Evolutionary conservation across 2,113 vertebrate genomes (phyloP).

Genomic region (Sigmodon hispidus): DNA sequence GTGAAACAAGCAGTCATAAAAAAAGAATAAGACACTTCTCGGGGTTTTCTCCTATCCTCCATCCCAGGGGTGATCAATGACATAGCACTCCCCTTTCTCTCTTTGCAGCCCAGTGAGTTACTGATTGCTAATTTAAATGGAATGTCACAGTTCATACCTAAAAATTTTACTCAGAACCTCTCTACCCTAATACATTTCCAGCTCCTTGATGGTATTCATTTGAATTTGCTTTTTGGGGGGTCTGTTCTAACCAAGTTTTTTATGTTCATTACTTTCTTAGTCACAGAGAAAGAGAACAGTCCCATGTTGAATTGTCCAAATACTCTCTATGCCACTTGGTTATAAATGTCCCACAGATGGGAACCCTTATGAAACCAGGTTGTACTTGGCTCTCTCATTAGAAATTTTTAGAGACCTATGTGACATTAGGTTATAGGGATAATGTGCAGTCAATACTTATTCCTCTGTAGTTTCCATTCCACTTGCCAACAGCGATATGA

Average conservation of each 20-base stretch:
- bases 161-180: not conserved
- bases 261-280: not conserved
- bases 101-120: not conserved
- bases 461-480: not conserved
- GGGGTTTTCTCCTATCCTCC: not conserved
- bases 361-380: not conserved
- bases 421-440: not conserved
- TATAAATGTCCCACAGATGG: not conserved
- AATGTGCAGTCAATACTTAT: not conserved
- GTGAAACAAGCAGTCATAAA: too few relatives aligned
- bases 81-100: not conserved
- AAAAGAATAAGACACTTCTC: not conserved
- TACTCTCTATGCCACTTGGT: not conserved
- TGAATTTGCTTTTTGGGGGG: not conserved
- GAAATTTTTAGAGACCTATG: not conserved
- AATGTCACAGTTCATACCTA: not conserved
- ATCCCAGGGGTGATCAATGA: not conserved
- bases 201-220: not conserved
- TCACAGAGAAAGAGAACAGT: not conserved
- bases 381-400: not conserved
- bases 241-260: not conserved
- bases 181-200: not conserved
- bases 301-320: not conserved
- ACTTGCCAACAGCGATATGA: not conserved
- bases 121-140: not conserved